Evolutionary conservation across 2,113 vertebrate species (phyloP).

Genomic region (Eolophus roseicapilla): DNA sequence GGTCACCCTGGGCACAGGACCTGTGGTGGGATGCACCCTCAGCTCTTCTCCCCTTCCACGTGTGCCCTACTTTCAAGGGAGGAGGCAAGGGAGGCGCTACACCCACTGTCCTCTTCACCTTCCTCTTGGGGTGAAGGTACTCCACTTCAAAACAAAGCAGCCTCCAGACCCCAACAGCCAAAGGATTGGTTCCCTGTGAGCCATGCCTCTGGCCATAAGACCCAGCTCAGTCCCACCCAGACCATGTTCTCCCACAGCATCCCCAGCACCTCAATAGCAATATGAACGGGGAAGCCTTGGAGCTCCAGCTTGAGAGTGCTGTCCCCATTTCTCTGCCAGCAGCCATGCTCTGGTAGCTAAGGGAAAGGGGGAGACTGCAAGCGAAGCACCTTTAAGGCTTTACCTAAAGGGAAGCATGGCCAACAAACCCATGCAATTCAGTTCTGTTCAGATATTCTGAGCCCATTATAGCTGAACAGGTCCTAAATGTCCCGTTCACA

Average conservation of each 20-base stretch:
- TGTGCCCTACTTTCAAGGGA: neutral
- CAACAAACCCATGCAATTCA: neutral
- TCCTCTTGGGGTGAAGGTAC: neutral
- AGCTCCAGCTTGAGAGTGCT: neutral
- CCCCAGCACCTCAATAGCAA: neutral
- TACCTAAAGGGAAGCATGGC: neutral
- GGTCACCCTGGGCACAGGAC: neutral
- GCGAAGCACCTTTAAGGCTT: neutral
- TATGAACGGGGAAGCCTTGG: neutral
- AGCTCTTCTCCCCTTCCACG: neutral
- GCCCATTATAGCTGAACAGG: neutral
- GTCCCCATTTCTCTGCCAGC: no score
- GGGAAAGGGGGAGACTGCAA: neutral
- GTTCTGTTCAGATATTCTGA: constrained; percentile 13
- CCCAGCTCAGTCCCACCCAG: neutral
- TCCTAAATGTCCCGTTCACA: neutral
- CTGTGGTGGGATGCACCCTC: neutral
- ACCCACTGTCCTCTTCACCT: neutral
- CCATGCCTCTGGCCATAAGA: neutral
- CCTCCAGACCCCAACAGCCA: neutral
- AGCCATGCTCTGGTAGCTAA: neutral
- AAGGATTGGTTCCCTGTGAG: neutral
- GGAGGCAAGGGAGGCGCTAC: neutral
- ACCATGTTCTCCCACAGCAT: neutral
- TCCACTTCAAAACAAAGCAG: neutral